Conservation (phyloP, 2,888 invertebrate species). For the Mayetiola destructor region DNA sequence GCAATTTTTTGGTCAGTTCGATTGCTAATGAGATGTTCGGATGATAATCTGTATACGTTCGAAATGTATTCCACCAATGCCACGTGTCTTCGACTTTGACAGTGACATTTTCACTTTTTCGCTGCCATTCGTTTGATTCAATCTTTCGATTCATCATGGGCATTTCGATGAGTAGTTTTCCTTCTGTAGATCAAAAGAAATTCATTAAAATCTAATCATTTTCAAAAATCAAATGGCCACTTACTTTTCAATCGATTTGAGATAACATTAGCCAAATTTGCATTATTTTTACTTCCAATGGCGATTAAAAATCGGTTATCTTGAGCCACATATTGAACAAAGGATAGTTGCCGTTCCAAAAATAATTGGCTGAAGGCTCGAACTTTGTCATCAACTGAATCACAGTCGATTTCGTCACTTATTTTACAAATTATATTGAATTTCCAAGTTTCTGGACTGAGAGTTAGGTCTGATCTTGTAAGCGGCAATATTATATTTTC, state of each 20-base stretch:
- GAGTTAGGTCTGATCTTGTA: constrained; percentile 67
- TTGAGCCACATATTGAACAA: constrained; percentile 58
- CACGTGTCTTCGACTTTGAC: constrained; percentile 50
- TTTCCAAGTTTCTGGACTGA: constrained; percentile 62
- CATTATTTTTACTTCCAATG: constrained; percentile 38
- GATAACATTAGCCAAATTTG: constrained; percentile 46
- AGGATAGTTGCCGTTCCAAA: constrained; percentile 54
- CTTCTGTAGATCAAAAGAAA: constrained; percentile 25
- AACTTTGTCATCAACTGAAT: constrained; percentile 42
- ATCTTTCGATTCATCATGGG: constrained; percentile 51
- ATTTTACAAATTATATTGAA: constrained; percentile 27
- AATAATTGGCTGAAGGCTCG: constrained; percentile 47
- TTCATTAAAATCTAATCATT: constrained; percentile 1
- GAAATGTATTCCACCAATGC: constrained; percentile 69
- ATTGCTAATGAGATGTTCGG: constrained; percentile 54
- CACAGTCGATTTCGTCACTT: constrained; percentile 62
- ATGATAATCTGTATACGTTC: constrained; percentile 42
- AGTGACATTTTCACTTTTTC: constrained; percentile 30
- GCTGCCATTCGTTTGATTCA: constrained; percentile 29
- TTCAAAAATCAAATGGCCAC: constrained; percentile 14
- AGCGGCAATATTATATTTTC: constrained; percentile 37
- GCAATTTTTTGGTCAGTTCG: constrained; percentile 67
- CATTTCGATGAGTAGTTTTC: constrained; percentile 49
- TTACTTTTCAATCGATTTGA: constrained; percentile 33
- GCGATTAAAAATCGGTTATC: constrained; percentile 46